A percentile compares a stretch with the other conserved stretches of the same genome.
These are phyloP conservation scores for Orientallactaga sibirica DNA, from an alignment of 2,797 vertebrate genomes.

Conservation along the genomic window DNA sequence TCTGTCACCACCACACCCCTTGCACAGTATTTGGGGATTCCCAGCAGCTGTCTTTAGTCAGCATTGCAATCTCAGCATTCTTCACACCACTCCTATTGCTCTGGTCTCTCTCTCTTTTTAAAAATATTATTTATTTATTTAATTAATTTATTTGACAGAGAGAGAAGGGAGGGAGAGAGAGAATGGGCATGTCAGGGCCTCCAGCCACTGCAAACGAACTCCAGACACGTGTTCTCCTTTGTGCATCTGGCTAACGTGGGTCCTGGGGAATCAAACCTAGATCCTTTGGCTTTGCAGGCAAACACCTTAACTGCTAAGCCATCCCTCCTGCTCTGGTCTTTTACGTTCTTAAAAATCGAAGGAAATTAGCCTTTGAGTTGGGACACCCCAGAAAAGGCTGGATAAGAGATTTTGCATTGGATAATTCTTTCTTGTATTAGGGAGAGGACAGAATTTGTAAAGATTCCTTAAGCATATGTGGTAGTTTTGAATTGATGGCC, in stretches of 20 bases:
- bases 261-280: too few relatives aligned
- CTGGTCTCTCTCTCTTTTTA: not conserved
- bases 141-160: too few relatives aligned
- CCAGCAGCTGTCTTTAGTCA: conserved; percentile 80
- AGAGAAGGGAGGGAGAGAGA: too few relatives aligned
- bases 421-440: conserved; percentile 58
- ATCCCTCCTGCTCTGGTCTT: conserved; percentile 43
- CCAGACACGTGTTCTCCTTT: too few relatives aligned
- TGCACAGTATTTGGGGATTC: conserved; percentile 73
- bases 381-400: conserved; percentile 43
- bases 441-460: conserved; percentile 1
- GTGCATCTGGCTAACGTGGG: too few relatives aligned
- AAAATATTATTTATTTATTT: not conserved
- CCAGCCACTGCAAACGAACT: too few relatives aligned
- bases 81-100: conserved; percentile 59
- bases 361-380: conserved; percentile 61
- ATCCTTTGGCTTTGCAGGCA: too few relatives aligned
- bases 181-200: too few relatives aligned
- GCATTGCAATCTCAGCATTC: conserved; percentile 69
- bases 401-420: conserved; percentile 46
- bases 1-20: conserved; percentile 72
- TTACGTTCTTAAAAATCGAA: conserved; percentile 57
- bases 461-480: not conserved
- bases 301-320: too few relatives aligned
- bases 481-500: too few relatives aligned